Base-by-base conservation (phyloP, 2,113 vertebrate species). In the Diphyllodes magnificus region DNA sequence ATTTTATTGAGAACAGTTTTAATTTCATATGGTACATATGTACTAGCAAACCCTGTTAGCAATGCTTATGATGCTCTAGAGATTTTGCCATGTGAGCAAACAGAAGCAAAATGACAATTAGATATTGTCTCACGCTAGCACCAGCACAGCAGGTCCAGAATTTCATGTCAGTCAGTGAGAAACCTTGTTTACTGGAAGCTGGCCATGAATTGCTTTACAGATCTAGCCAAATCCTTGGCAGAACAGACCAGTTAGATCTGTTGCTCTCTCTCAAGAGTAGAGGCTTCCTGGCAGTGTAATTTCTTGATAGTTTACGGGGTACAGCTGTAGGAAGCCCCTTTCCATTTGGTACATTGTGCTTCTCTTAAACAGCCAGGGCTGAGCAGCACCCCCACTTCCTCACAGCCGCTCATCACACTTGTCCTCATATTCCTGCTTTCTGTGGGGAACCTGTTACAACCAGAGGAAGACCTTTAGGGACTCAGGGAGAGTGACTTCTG, bases 71-170 rank as follows among this genome's bases (percentile, higher is more conserved):
- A 47, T 84, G 53, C 91, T 92, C 88, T 79, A 40, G 75, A 88
- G 92, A 50, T 84, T 86, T 92, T 91, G 69, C 66, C 4, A 4
- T 90, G 59, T 81, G 85, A 94, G 56, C 77, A 80, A 86, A 84
- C 92, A 86, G 88, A 94, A 95, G 50, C 64, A 73, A 95, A 96
- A 93, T 90, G 91, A 90, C 88, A 97, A 96, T 91, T 90, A 93
- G 83, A 61, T 73, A 92, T 93, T 95, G 92, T 89, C 70, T 93
- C 88, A 92, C 4, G 33, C 50, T 77, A 90, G 68, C 84, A 85
- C 61, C 82, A 96, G 65, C 88, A 77, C 88, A 94, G 88, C 69
- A 68, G 88, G 92, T 93, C 93, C 84, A 94, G 73, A 79, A 93
- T 92, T 94, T 73, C 69, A 82, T 88, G 81, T 96, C 95, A 95